Base-by-base conservation (phyloP, 2,113 vertebrate species). In the Chitala chitala region DNA sequence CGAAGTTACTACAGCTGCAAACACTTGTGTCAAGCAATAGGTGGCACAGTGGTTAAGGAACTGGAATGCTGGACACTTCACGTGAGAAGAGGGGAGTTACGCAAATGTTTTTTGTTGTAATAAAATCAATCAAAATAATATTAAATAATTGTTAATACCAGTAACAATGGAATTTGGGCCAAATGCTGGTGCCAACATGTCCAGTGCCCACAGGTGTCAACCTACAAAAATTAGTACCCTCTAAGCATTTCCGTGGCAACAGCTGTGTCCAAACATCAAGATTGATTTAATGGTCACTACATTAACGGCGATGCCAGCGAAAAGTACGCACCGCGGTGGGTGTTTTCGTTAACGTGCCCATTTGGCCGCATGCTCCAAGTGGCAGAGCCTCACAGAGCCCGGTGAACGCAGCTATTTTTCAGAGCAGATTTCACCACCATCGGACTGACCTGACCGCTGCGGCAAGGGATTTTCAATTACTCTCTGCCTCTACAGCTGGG, bases 211-310 rank as follows among this genome's bases (percentile, higher is more conserved):
- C 17, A 7, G 38, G 59, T 38, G 42, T 13, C n/a, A 5, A 40
- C 48, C 29, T 8, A 29, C 29, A 51, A 29, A 53, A 51, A 76
- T 55, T 70, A 69, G 46, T 40, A 48, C 65, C 6, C 65, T 12
- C 64, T 46, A 74, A 33, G 20, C 12, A 73, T 59, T 75, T 33
- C 73, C 69, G 63, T 5, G 10, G 72, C 72, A 74, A 75, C 69
- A 44, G 63, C 55, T 68, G 48, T 38, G 56, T 69, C 63, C 56
- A 15, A 59, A 59, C 29, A 5, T 33, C 59, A 65, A 44, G 42
- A 79, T 74, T 40, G 71, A 79, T 77, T 77, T 59, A 55, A 55
- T 59, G 68, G 68, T 66, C 38, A 42, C 48, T 31, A 17, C 42
- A 48, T 64, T 66, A 3, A 4, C 24, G 7, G 54, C 4, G 55